Evolutionary conservation across 2,113 vertebrate genomes (phyloP).

Genomic region (Seriola rivoliana): DNA sequence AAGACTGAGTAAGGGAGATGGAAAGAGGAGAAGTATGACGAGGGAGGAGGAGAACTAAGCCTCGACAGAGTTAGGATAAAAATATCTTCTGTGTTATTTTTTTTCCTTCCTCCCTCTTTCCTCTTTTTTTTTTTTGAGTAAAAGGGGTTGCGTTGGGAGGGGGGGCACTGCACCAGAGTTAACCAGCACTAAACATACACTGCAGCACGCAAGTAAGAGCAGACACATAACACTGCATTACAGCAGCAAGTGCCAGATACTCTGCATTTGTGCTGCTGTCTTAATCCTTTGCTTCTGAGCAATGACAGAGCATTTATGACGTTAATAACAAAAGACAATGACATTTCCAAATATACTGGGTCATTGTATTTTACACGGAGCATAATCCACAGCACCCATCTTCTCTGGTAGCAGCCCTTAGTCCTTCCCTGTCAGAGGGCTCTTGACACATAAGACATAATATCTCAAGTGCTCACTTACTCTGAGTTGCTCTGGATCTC

Average conservation of each 20-base stretch:
- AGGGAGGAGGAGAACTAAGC: conserved; percentile 34
- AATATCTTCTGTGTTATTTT: conserved; percentile 56
- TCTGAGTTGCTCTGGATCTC: neutral
- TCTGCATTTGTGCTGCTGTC: neutral
- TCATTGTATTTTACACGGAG: neutral
- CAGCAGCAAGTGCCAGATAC: conserved; percentile 13
- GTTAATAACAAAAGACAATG: neutral
- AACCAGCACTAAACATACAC: conserved; percentile 34
- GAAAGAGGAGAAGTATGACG: conserved; percentile 26
- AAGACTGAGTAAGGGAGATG: conserved; percentile 21
- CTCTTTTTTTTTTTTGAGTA: neutral
- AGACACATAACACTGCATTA: conserved; percentile 32
- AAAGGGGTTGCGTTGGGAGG: conserved; percentile 3
- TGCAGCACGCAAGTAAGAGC: conserved; percentile 36
- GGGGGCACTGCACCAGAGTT: conserved; percentile 33
- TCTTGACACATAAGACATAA: conserved; percentile 3
- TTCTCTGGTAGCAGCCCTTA: neutral
- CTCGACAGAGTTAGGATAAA: conserved; percentile 62
- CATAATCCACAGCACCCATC: neutral
- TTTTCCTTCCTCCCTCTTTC: conserved; percentile 48
- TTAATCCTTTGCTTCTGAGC: conserved; percentile 6
- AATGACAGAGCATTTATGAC: neutral
- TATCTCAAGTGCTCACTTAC: conserved; percentile 8
- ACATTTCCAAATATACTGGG: neutral
- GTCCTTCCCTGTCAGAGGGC: neutral